Evolutionary conservation across 2,797 vertebrate genomes (phyloP), one percentile per base, ranked within the genome.

Genomic region (Poecilia gillii): DNA sequence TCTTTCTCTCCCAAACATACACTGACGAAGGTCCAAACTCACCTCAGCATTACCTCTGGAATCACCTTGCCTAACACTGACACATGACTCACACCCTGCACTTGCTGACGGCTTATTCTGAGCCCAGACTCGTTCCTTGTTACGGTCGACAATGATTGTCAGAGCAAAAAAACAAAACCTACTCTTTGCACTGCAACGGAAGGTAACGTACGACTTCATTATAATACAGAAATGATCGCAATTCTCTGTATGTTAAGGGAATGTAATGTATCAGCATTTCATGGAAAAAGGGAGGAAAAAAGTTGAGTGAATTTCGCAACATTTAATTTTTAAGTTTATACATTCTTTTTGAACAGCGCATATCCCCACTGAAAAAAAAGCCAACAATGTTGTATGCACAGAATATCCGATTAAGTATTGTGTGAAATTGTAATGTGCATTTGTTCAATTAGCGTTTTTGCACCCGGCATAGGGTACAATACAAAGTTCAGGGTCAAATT

Each of bases 31-130:
- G 18, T 47, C 82, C 82, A 72, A 79, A 76, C 81, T 79, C 85
- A 86, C 85, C 85, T 82, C 77, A 23, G 77, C 57, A 43, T 81
- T 59, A 89, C 87, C 85, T 68, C 84, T 57, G 73, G 73, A 83
- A 45, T 80, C 64, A 78, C 79, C 84, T 83, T 28, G 3, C 41
- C 81, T 57, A 53, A 74, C 46, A 12, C 51, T 71, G 71, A 46
- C 55, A 72, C 47, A 59, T 62, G 39, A 72, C 51, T 72, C 39
- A 72, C 25, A 43, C 41, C 23, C n/a, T 70, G 20, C 23, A 47
- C 43, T 20, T 49, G 31, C 41, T 72, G 23, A 47, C 13, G n/a
- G 6, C 3, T 62, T 33, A 62, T 55, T 72, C n/a, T 78, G 20
- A 79, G 73, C 31, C 28, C 36, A 41, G 23, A 46, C 14, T 25